Conservation (phyloP, 2,797 vertebrate genomes). For the Megalops cyprinoides region DNA sequence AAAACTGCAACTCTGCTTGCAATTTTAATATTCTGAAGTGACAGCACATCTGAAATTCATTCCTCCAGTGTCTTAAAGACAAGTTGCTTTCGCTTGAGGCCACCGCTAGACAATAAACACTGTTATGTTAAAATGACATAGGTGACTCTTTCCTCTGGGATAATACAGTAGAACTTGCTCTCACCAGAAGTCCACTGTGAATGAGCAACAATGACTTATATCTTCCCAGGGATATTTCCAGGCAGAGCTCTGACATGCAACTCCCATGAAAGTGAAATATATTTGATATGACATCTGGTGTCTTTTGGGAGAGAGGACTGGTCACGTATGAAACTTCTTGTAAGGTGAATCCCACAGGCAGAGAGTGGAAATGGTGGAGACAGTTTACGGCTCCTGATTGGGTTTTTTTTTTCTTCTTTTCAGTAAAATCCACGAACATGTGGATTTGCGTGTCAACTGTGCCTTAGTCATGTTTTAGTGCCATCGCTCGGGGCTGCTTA, state of each 20-base stretch:
- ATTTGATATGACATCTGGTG: background rate
- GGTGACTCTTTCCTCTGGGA: background rate
- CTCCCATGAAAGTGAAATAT: background rate
- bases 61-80: too few species aligned
- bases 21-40: too few species aligned
- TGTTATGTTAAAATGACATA: too few species aligned
- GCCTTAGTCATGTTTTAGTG: background rate
- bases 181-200: background rate
- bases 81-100: too few species aligned
- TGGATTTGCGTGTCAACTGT: constrained; percentile 9
- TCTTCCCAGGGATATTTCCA: background rate
- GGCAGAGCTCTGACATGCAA: background rate
- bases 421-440: constrained; percentile 41
- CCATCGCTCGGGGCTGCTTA: too few species aligned
- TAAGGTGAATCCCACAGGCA: background rate
- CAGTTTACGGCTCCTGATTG: background rate
- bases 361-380: background rate
- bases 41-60: too few species aligned
- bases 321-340: background rate
- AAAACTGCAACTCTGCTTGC: too few species aligned
- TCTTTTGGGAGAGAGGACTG: background rate
- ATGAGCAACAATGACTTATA: background rate
- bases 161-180: background rate
- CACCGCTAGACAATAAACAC: too few species aligned
- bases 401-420: too few species aligned